phyloP scores from a whole-genome alignment of 2,888 invertebrate species.

The Augiades crinisus region DNA sequence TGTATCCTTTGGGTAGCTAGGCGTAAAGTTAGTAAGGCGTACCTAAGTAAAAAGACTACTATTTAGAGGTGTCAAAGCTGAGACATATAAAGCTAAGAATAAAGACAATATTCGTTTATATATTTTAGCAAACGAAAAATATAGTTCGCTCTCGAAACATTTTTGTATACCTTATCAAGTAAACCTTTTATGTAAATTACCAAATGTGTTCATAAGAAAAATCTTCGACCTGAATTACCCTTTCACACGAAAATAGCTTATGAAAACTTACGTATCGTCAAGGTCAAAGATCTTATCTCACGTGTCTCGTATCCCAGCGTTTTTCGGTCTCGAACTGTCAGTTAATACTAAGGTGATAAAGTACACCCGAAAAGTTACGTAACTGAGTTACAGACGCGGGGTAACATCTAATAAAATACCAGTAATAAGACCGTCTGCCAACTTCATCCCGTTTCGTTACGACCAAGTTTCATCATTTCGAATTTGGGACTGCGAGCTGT shows the following conservation, averaged over 20 bases:
- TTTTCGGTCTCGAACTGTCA: background rate
- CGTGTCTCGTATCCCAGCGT: background rate
- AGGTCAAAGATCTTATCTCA: slow-evolving; percentile 2
- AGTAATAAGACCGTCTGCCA: slow-evolving; percentile 32
- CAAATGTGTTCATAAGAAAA: slow-evolving; percentile 23
- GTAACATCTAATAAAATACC: slow-evolving; percentile 33
- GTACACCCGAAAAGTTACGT: slow-evolving; percentile 6
- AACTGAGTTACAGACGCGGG: slow-evolving; percentile 21
- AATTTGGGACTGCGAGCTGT: slow-evolving; percentile 2
- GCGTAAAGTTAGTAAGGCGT: no score
- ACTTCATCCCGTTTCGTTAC: slow-evolving; percentile 37
- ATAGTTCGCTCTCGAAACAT: slow-evolving; percentile 9
- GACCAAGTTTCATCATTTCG: slow-evolving; percentile 4
- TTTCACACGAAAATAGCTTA: slow-evolving; percentile 19
- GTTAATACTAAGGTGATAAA: slow-evolving; percentile 17
- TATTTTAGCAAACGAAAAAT: slow-evolving; percentile 8
- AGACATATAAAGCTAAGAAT: no score
- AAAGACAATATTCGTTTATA: no score
- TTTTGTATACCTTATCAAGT: slow-evolving; percentile 8
- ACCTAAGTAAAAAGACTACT: no score
- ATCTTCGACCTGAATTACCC: slow-evolving; percentile 11
- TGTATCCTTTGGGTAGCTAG: no score
- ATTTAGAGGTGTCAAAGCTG: no score
- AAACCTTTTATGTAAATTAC: slow-evolving; percentile 24
- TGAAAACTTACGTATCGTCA: background rate